These are phyloP conservation scores for Procambarus clarkii DNA, from an alignment of 1,140 invertebrate genomes.

Conservation along the genomic window DNA sequence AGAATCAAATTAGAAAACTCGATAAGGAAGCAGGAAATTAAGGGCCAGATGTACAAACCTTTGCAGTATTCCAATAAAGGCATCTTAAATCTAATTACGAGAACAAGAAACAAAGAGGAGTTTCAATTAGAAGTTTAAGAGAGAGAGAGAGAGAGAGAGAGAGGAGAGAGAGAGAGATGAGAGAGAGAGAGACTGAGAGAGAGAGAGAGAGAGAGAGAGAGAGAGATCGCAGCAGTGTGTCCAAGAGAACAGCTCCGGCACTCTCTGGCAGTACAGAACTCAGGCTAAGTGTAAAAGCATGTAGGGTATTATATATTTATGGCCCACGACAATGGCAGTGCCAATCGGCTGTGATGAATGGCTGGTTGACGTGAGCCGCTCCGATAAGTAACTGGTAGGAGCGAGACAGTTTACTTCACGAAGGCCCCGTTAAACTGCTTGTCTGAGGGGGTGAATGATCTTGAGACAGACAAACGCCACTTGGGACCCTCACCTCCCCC, in stretches of 20 bases:
- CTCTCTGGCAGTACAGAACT: not conserved
- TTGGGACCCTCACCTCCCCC: too few relatives aligned
- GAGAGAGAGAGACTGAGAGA: constrained; percentile 47
- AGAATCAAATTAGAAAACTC: too few relatives aligned
- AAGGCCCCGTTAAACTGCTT: not conserved
- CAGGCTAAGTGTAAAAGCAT: constrained; percentile 34
- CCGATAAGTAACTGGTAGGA: constrained; percentile 22
- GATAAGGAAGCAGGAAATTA: too few relatives aligned
- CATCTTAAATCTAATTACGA: too few relatives aligned
- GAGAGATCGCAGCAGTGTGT: not conserved
- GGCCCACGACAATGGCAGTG: not conserved
- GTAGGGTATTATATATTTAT: constrained; percentile 47
- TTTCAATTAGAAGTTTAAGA: not conserved
- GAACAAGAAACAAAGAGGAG: not conserved
- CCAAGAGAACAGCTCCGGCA: not conserved
- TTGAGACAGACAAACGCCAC: too few relatives aligned
- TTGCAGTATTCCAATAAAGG: too few relatives aligned
- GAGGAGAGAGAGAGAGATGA: constrained; percentile 48
- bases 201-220: constrained; percentile 24
- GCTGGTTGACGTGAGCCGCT: not conserved
- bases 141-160: constrained; percentile 31
- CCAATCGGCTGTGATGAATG: constrained; percentile 34
- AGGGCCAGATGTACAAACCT: too few relatives aligned
- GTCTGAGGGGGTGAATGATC: not conserved
- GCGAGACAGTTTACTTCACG: not conserved